Base-by-base conservation (phyloP, 2,113 vertebrate genomes). In the Callipepla squamata region DNA sequence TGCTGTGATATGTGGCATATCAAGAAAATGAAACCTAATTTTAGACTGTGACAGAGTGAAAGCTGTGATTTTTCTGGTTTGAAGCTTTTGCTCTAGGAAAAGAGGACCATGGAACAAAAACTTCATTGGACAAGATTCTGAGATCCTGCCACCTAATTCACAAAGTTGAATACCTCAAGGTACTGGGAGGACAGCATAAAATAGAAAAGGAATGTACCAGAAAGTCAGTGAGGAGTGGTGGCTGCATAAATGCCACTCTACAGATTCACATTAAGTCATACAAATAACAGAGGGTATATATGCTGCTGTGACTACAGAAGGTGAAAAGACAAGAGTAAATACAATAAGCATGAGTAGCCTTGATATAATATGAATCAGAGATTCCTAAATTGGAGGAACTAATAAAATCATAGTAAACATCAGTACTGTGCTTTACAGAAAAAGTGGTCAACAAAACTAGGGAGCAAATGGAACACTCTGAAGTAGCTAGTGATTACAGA, bases 371-470 rank as follows among this genome's bases (percentile, higher is more conserved):
- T 9, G 67, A 72, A 81, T 32, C 10, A 22, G 4, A 36, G 34
- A 68, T 65, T 75, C 57, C 44, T 57, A 7, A 72, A n/a, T 2
- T 61, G 61, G 57, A 61, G 65, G 61, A 77, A 74, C 53, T 92
- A 88, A 92, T 76, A 69, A 86, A 80, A 58, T 57, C 65, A 75
- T 51, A 72, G 77, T 44, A 90, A 93, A 93, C 74, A 86, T 61
- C 47, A 93, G 26, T 68, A 55, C 69, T 83, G 74, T 45, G 65
- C 76, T n/a, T 10, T 78, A 69, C 77, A 80, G 66, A 36, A 62
- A 90, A 95, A 73, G 20, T 16, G 87, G 90, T 62, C 69, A 92
- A 80, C 85, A 92, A 91, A 94, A 87, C 85, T 58, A 89, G 75
- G 82, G 91, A 93, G 76, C 44, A 82, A 87, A 89, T 50, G 55